Evolutionary conservation across 2,113 vertebrate genomes (phyloP), one percentile per base, ranked within the genome.

Genomic region (Psilopogon haemacephalus): DNA sequence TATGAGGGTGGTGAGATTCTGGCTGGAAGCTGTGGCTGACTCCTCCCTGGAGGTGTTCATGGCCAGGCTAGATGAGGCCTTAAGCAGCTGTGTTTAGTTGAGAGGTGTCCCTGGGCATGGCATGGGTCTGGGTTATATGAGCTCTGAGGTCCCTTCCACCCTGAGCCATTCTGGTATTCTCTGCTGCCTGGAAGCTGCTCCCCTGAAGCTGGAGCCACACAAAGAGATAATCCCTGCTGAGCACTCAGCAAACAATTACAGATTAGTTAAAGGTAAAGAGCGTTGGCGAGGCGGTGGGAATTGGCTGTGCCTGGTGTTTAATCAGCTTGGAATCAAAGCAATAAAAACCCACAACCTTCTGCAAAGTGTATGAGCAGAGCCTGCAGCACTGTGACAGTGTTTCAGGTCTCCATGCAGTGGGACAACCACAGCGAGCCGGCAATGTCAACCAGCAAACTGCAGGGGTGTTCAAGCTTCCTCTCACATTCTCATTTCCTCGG

Each of bases 321-420:
- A 88, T 65, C 73, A 80, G 38, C 71, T 74, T 80, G 67, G 85
- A 93, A 94, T 86, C 79, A 86, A 87, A 92, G 68, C 60, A 94
- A 64, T 80, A 44, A 79, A 85, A 88, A n/a, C 56, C 2, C 33
- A 37, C 5, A 24, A 38, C 42, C 59, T 65, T 11, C 33, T 15
- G 80, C 84, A 86, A 93, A 64, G n/a, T n/a, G 74, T 63, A 59
- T 96, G 92, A 95, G 73, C 94, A 86, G 83, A 60, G 71, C 42
- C 50, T 6, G 77, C 80, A 91, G 85, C 76, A 94, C 56, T 14
- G 58, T 56, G 93, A 73, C 73, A 91, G 40, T 42, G 40, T 92
- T 90, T 76, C 70, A 90, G 81, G 93, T 92, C 84, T 90, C 92
- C 84, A 86, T 95, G 84, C 74, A 93, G 35, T 2, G 44, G 38